Percentiles rank a stretch among this genome's conserved stretches.
Conservation (phyloP, 2,113 vertebrate genomes). For the Solenodon paradoxus region DNA sequence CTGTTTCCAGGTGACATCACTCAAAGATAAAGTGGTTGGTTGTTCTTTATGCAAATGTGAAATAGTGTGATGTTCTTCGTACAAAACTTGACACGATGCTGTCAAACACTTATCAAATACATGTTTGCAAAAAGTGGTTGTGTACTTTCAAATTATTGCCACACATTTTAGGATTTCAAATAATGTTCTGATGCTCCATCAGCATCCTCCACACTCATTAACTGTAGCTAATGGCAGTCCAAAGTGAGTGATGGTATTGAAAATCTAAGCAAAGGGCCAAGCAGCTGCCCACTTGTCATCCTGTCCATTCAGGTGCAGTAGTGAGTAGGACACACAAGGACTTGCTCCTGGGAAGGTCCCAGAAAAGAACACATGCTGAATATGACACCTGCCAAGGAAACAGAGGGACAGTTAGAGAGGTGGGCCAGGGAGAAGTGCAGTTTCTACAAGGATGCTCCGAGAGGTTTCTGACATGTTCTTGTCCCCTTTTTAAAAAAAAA, state of each 20-base stretch:
- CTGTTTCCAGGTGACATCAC: background rate
- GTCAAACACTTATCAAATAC: background rate
- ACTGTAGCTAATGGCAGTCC: background rate
- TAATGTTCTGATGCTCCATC: background rate
- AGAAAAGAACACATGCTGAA: background rate
- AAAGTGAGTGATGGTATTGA: background rate
- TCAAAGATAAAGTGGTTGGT: background rate
- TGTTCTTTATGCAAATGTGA: background rate
- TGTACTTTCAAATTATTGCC: background rate
- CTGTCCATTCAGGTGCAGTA: background rate
- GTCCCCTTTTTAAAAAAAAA: no score
- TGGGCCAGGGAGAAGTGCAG: background rate
- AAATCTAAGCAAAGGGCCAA: background rate
- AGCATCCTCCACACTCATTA: background rate
- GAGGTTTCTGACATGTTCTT: background rate
- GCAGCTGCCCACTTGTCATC: background rate
- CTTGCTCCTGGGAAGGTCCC: background rate
- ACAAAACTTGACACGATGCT: background rate
- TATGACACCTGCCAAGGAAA: background rate
- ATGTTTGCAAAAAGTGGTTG: background rate
- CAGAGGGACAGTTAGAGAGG: background rate
- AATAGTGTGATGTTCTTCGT: background rate
- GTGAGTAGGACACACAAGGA: background rate
- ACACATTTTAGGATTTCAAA: background rate
- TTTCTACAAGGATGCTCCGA: fast-evolving